Percentiles rank a stretch among this genome's conserved stretches.
These are phyloP conservation scores for Melieria picta DNA, from an alignment of 2,888 invertebrate species.

Conservation along the genomic window DNA sequence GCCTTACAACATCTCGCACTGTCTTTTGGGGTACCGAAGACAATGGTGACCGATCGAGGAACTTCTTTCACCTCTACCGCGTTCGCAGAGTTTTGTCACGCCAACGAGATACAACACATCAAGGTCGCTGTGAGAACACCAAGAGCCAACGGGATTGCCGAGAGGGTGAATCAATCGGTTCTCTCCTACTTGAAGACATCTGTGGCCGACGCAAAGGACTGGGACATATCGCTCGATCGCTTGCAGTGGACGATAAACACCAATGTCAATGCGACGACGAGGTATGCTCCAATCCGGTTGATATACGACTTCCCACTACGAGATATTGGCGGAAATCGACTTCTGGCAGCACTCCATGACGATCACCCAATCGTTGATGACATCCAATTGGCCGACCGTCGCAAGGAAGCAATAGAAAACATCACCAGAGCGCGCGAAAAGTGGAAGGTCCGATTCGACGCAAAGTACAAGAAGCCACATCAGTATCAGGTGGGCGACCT, in stretches of 20 bases:
- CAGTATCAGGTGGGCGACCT: slow-evolving; percentile 30
- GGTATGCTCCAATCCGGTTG: slow-evolving; percentile 37
- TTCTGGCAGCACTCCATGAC: slow-evolving; percentile 31
- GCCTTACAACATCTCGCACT: slow-evolving; percentile 34
- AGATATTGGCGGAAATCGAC: slow-evolving; percentile 35
- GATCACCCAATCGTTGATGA: slow-evolving; percentile 5
- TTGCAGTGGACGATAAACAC: slow-evolving; percentile 32
- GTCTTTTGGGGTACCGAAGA: slow-evolving; percentile 33
- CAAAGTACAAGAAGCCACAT: slow-evolving; percentile 28
- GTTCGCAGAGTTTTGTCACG: slow-evolving; percentile 22
- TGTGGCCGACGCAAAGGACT: slow-evolving; percentile 24
- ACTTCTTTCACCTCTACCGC: slow-evolving; percentile 39
- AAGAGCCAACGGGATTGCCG: slow-evolving; percentile 37
- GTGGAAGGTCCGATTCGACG: slow-evolving; percentile 33
- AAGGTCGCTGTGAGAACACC: slow-evolving; percentile 40
- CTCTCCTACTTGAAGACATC: slow-evolving; percentile 35
- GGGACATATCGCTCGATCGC: slow-evolving; percentile 34
- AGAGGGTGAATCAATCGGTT: slow-evolving; percentile 35
- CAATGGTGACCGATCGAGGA: slow-evolving; percentile 37
- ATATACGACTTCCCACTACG: slow-evolving; percentile 40
- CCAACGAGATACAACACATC: slow-evolving; percentile 36
- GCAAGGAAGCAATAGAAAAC: slow-evolving; percentile 26
- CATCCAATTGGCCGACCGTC: slow-evolving; percentile 12
- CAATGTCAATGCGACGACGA: slow-evolving; percentile 17
- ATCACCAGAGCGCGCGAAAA: slow-evolving; percentile 18